Evolutionary conservation across 2,888 invertebrate species (phyloP), one percentile per base, ranked within the genome.

Genomic region (Diaphora mendica): DNA sequence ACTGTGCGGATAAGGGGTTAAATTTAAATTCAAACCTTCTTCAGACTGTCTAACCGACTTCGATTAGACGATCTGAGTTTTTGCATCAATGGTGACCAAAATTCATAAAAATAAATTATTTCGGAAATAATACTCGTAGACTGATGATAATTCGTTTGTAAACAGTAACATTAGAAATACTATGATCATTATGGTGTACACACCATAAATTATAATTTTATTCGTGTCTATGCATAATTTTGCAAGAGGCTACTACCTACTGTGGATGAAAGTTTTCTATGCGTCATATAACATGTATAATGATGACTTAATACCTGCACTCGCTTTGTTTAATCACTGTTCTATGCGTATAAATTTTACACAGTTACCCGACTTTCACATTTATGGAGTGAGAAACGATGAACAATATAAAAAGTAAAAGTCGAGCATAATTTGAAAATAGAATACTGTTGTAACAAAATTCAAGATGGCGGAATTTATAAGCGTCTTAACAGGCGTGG

Each of bases 311-410:
- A 76, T 75, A 70, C 74, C 30, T 70, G 39, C 75, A 77, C 68
- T 77, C 74, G 78, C 71, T 75, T 75, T 71, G 62, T 78, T 77
- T 80, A 80, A 82, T 83, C 75, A 79, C 74, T 71, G 72, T 77
- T 77, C 69, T 42, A 66, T 66, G 68, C 48, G 59, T 71, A 71
- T 48, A 48, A 64, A 59, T 67, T 76, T 73, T 73, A 74, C 59
- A 59, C 72, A 33, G 59, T 69, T 71, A 71, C 1, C 33, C 65
- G 72, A 79, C 77, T 77, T 83, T 78, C 82, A 78, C 77, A 74
- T 76, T 73, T 70, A 68, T 70, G 64, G 77, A 71, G 77, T 77
- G 75, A 79, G 79, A 80, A 76, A 74, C 77, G 64, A 75, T 75
- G 74, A 78, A 79, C 82, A 83, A 80, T 79, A 80, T 75, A 30